These are phyloP conservation scores for Caenorhabditis inopinata DNA, from an alignment of 1,140 invertebrate genomes.

Conservation along the genomic window DNA sequence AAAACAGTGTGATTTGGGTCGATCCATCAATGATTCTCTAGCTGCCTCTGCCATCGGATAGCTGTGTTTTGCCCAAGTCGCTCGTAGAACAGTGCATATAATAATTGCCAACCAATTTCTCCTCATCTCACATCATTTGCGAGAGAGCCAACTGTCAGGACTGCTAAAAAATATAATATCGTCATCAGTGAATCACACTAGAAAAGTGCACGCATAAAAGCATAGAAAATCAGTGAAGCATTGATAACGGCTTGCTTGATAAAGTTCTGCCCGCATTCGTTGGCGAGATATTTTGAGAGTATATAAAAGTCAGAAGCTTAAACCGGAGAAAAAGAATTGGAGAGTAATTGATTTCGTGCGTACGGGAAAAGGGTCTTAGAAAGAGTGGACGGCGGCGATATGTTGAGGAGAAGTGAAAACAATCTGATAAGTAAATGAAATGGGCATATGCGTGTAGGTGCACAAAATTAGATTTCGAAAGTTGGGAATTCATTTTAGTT, in stretches of 20 bases:
- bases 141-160: no score
- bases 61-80: not conserved
- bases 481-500: no score
- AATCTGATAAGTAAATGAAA: not conserved
- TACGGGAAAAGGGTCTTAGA: not conserved
- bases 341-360: not conserved
- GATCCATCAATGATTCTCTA: not conserved
- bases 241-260: no score
- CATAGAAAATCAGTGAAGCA: constrained; percentile 21
- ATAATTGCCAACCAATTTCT: not conserved
- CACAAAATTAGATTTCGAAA: no score
- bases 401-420: not conserved
- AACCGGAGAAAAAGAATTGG: not conserved
- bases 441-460: no score
- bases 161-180: not conserved
- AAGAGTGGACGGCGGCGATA: not conserved
- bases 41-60: not conserved
- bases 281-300: no score
- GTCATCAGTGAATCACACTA: not conserved
- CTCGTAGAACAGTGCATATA: not conserved
- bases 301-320: not conserved
- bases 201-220: not conserved
- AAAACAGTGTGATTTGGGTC: not conserved
- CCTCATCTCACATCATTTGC: constrained; percentile 24
- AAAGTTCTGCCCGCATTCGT: no score